Conservation (phyloP, 2,113 vertebrate genomes). For the Ptilonorhynchus violaceus region DNA sequence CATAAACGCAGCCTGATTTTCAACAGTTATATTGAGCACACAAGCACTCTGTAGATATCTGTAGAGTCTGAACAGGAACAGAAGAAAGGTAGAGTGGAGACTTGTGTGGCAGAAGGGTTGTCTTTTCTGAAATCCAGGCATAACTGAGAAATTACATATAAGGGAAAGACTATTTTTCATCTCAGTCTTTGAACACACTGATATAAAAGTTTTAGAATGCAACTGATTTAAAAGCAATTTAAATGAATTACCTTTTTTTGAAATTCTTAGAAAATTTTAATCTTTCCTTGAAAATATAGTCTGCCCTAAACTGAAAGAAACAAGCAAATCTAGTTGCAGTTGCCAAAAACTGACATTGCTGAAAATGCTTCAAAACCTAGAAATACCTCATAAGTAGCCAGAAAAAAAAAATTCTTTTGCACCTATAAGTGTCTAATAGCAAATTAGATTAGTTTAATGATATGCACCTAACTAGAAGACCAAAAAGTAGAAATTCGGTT, state of each 20-base stretch:
- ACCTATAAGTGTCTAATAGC: neutral
- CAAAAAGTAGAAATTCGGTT: neutral
- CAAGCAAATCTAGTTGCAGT: neutral
- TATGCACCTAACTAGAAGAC: neutral
- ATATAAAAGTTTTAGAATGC: neutral
- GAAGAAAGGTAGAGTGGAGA: neutral
- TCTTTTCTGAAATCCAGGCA: neutral
- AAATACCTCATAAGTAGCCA: neutral
- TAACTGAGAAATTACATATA: neutral
- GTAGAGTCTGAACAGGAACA: neutral
- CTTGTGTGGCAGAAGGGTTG: neutral
- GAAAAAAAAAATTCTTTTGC: neutral
- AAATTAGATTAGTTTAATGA: neutral
- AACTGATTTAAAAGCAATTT: neutral
- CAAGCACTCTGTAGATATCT: neutral
- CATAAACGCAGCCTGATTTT: neutral
- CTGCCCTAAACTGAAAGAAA: neutral
- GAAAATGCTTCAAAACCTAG: neutral
- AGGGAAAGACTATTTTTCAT: neutral
- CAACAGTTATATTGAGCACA: neutral
- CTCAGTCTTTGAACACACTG: neutral
- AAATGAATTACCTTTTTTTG: neutral
- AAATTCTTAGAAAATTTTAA: neutral
- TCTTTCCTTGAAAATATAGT: neutral
- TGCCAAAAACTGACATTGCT: neutral